Evolutionary conservation across 2,113 vertebrate genomes (phyloP).

Genomic region (Agelaius tricolor): DNA sequence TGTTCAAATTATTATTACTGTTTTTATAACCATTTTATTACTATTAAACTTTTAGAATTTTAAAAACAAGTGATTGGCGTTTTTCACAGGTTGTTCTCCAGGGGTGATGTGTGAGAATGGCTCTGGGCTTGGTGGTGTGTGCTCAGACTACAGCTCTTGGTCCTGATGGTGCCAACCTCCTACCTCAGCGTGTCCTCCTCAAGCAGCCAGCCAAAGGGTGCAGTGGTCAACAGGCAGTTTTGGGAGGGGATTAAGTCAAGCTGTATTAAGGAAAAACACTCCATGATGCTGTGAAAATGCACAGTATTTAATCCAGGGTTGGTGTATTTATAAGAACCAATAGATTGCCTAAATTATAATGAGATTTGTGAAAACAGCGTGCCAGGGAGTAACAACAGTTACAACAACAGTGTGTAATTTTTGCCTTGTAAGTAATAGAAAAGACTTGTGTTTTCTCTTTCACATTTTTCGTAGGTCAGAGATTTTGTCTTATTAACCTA

Average conservation of each 20-base stretch:
- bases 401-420: background rate
- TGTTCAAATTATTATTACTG: too few species aligned
- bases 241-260: background rate
- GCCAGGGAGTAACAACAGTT: background rate
- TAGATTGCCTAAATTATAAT: background rate
- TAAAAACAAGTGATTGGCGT: too few species aligned
- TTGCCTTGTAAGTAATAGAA: background rate
- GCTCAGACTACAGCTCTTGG: background rate
- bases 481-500: background rate
- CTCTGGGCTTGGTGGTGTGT: fast-evolving
- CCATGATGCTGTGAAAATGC: background rate
- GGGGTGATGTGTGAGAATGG: background rate
- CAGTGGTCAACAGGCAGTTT: background rate
- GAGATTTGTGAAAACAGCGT: background rate
- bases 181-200: too few species aligned
- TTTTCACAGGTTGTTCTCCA: background rate
- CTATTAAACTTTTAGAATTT: too few species aligned
- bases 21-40: too few species aligned
- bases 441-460: background rate
- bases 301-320: background rate
- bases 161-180: background rate
- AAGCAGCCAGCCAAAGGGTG: too few species aligned
- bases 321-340: background rate
- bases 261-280: background rate
- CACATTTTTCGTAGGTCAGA: background rate